Conservation (phyloP, 2,113 vertebrate species). For the Mola mola region DNA sequence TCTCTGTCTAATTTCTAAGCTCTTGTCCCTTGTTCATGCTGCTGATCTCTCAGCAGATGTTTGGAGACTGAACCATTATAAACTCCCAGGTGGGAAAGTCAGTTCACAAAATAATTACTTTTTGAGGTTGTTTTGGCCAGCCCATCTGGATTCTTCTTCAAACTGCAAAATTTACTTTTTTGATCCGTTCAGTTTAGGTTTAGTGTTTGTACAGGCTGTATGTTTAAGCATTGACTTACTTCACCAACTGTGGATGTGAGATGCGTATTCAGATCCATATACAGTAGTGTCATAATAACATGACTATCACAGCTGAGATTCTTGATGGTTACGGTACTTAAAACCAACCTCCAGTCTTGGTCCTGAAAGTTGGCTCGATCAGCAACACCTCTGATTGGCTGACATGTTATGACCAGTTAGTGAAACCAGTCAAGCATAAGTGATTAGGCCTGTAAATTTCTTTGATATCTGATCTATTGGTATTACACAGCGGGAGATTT, state of each 20-base stretch:
- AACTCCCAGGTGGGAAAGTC: constrained; percentile 23
- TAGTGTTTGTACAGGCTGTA: background rate
- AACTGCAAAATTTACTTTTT: constrained; percentile 17
- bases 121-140: constrained; percentile 30
- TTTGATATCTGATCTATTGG: constrained; percentile 1
- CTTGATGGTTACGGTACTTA: no score
- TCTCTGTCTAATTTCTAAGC: background rate
- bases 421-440: background rate
- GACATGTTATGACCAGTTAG: background rate
- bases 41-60: constrained; percentile 28
- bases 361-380: no score
- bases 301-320: background rate
- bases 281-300: background rate
- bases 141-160: constrained; percentile 28
- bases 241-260: background rate
- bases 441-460: constrained; percentile 11
- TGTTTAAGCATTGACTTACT: background rate
- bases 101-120: constrained; percentile 19
- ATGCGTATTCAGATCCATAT: background rate
- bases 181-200: background rate
- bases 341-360: no score
- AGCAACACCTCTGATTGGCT: no score
- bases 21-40: background rate
- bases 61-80: constrained; percentile 14
- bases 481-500: background rate